Percentiles rank a stretch among this genome's conserved stretches.
Evolutionary conservation across 1,140 invertebrate genomes (phyloP).

Genomic region (Papilio polytes): DNA sequence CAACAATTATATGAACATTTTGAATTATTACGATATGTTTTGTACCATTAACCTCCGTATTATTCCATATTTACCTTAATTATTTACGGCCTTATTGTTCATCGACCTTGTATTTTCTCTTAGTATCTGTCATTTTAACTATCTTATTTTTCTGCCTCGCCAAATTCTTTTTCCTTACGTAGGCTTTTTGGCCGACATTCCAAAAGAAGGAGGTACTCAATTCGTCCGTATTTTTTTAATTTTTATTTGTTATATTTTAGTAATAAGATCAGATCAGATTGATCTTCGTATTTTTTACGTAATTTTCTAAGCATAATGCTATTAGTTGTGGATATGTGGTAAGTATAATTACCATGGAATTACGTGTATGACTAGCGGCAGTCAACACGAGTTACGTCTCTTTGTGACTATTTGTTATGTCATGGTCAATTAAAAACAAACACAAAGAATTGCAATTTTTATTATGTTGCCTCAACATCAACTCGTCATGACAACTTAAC

Average conservation of each 20-base stretch:
- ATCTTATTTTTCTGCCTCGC: no score
- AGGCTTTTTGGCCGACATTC: no score
- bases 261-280: not conserved
- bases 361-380: conserved; percentile 5
- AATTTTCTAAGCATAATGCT: not conserved
- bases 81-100: no score
- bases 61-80: not conserved
- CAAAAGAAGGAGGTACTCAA: no score
- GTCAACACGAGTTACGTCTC: not conserved
- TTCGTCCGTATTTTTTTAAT: no score
- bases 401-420: conserved; percentile 12
- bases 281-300: not conserved
- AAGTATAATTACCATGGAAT: conserved; percentile 21
- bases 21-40: not conserved
- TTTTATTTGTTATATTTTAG: not conserved
- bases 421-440: conserved; percentile 3
- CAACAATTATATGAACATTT: not conserved
- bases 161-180: not conserved
- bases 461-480: not conserved
- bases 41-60: not conserved
- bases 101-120: no score
- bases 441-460: not conserved
- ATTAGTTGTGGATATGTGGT: not conserved
- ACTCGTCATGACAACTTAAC: not conserved
- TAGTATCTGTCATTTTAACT: no score